Evolutionary conservation across 2,113 vertebrate genomes (phyloP), one percentile per base, ranked within the genome.

Genomic region (Caretta caretta): DNA sequence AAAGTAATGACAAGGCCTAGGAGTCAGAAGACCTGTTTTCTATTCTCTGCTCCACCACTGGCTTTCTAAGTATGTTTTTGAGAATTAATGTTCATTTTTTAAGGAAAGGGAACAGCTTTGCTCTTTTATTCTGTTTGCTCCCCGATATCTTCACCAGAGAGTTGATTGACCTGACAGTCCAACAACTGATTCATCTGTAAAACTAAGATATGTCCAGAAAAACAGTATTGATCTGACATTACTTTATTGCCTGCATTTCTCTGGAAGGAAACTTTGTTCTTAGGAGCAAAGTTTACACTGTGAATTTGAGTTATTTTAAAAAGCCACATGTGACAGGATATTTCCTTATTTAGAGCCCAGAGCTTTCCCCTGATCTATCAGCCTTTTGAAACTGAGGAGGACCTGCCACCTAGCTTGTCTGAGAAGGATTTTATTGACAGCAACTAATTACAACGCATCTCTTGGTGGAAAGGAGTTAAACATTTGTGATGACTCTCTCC

Each of bases 271-370:
- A 86, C 6, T 48, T 92, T 49, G 50, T 42, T 89, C 90, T 84
- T 54, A 92, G 54, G 91, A 14, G n/a, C 16, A 29, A 89, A 81
- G 65, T 90, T 10, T 84, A 16, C 87, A 83, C 92, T 93, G 78
- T 93, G 4, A 19, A 59, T 81, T 93, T 90, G n/a, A 97, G 96
- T 88, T 69, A 80, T 93, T 96, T 93, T 91, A 95, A 92, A 96
- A 92, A 79, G 78, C 81, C n/a, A 88, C 95, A 97, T 56, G 90
- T 97, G 97, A 97, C 97, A 90, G 97, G 92, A 86, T 87, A 93
- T 87, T 95, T 96, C 97, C 94, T 95, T 90, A 95, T 96, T 96
- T 96, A 87, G 86, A 89, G 19, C 31, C 3, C 29, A 42, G 50
- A 80, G 57, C 72, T 87, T 96, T 96, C 46, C 90, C 54, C 90